Evolutionary conservation across 2,113 vertebrate species (phyloP).

Genomic region (Lichenostomus cassidix): DNA sequence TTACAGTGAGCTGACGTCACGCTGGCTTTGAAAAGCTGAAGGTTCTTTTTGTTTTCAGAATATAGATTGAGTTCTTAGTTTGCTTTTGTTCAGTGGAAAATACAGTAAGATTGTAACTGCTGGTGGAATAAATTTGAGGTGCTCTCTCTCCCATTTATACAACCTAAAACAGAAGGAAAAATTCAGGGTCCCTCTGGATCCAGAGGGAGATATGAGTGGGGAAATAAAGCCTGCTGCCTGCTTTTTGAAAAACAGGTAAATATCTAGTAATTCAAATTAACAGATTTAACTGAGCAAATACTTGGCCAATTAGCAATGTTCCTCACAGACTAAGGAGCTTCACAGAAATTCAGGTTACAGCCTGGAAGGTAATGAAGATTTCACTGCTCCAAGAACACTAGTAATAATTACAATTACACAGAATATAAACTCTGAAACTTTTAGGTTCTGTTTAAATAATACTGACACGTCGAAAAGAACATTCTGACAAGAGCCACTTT

Average conservation of each 20-base stretch:
- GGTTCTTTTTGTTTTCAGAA: background rate
- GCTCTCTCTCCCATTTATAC: background rate
- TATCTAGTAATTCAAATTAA: background rate
- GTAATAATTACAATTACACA: background rate
- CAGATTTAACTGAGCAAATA: background rate
- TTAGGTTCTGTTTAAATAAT: conserved; percentile 1
- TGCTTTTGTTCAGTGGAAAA: background rate
- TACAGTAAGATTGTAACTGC: background rate
- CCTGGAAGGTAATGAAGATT: background rate
- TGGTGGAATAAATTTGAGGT: background rate
- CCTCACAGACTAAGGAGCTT: background rate
- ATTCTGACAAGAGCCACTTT: conserved; percentile 6
- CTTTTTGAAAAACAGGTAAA: background rate
- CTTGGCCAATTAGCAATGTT: background rate
- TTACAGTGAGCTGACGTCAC: background rate
- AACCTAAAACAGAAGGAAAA: background rate
- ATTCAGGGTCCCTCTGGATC: background rate
- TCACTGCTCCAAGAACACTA: background rate
- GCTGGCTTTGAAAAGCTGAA: background rate
- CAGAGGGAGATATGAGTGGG: background rate
- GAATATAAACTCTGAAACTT: background rate
- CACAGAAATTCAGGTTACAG: background rate
- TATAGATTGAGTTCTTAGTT: background rate
- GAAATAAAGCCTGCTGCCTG: background rate
- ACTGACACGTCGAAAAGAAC: background rate